phyloP scores from a whole-genome alignment of 2,888 invertebrate species.

The Strigamia crassipes region DNA sequence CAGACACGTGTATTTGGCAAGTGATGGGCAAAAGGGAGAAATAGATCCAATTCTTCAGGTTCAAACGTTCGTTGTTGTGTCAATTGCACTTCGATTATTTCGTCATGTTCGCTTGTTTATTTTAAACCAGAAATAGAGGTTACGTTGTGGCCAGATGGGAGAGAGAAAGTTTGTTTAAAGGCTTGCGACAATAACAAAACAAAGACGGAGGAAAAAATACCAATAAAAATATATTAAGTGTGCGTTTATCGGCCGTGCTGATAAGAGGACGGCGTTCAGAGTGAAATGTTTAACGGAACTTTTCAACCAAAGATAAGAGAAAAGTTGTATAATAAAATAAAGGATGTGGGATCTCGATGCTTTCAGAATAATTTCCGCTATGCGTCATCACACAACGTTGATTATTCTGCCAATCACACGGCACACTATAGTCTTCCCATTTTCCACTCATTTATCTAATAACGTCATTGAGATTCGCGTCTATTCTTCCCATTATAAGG shows the following conservation, averaged over 20 bases:
- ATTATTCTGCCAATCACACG: slow-evolving; percentile 33
- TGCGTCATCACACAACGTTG: background rate
- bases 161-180: background rate
- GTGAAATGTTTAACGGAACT: slow-evolving; percentile 28
- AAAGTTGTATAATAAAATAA: slow-evolving; percentile 39
- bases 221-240: background rate
- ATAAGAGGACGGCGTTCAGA: background rate
- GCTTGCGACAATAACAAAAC: background rate
- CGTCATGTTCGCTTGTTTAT: background rate
- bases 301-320: slow-evolving; percentile 6
- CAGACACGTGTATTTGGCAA: slow-evolving; percentile 17
- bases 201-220: background rate
- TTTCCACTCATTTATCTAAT: background rate
- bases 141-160: background rate
- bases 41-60: background rate
- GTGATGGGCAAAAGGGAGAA: slow-evolving; percentile 19
- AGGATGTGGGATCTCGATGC: slow-evolving; percentile 15
- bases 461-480: background rate
- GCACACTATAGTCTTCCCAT: background rate
- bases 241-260: background rate
- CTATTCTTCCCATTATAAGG: background rate
- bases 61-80: slow-evolving; percentile 25
- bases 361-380: slow-evolving; percentile 33
- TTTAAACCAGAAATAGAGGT: background rate
- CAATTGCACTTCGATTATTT: slow-evolving; percentile 40